Evolutionary conservation across 2,797 vertebrate species (phyloP).

Genomic region (Avahi laniger): DNA sequence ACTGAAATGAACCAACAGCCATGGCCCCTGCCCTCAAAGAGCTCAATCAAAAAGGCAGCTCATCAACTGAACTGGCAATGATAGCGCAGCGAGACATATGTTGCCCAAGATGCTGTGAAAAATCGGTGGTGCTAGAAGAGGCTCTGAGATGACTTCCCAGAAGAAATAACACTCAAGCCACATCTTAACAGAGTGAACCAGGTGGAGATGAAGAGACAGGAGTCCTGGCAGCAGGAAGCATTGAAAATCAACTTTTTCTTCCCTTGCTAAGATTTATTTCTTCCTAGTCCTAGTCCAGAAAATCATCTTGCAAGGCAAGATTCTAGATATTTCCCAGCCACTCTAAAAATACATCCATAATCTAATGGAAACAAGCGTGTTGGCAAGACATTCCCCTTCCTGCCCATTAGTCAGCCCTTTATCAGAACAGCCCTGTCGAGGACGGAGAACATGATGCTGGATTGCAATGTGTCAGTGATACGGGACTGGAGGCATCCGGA

Average conservation of each 20-base stretch:
- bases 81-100: background rate
- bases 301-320: conserved; percentile 63
- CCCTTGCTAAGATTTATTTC: conserved; percentile 27
- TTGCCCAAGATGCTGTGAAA: background rate
- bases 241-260: background rate
- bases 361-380: conserved; percentile 70
- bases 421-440: conserved; percentile 58
- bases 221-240: background rate
- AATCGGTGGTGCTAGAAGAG: background rate
- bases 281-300: conserved; percentile 27
- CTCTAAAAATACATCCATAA: conserved; percentile 77
- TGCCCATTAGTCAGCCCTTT: conserved; percentile 73
- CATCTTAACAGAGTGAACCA: background rate
- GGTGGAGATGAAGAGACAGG: background rate
- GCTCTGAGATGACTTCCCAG: background rate
- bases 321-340: conserved; percentile 58
- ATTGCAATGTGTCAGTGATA: conserved; percentile 52
- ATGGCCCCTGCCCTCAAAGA: background rate
- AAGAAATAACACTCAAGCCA: background rate
- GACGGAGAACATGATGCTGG: conserved; percentile 26
- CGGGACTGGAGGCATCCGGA: conserved; percentile 17
- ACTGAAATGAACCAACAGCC: background rate
- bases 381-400: conserved; percentile 58
- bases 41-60: background rate
- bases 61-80: background rate